A percentile compares a stretch with the other conserved stretches of the same genome.
These are phyloP conservation scores for Siphlonurus alternatus DNA, from an alignment of 2,888 invertebrate species.

Conservation along the genomic window DNA sequence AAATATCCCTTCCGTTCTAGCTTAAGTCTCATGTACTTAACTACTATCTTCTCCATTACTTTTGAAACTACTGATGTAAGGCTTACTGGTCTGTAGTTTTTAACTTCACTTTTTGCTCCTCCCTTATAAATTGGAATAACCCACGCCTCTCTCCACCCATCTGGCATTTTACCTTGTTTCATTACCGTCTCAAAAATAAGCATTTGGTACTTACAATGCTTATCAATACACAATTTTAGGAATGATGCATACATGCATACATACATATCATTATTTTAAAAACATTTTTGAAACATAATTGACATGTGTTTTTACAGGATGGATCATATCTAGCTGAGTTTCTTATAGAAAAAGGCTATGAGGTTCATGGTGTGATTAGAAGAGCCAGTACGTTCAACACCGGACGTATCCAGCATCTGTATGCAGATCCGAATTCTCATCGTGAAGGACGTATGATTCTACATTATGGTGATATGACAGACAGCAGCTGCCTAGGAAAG, in stretches of 20 bases:
- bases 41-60: no score
- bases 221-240: neutral
- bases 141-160: no score
- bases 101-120: no score
- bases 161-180: no score
- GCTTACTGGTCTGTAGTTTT: no score
- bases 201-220: no score
- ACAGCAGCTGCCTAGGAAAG: constrained; percentile 86
- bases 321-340: constrained; percentile 96
- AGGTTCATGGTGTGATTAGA: constrained; percentile 90
- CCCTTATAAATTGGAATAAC: no score
- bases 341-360: constrained; percentile 77
- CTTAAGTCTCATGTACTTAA: no score
- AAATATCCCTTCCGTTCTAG: no score
- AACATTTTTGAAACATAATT: constrained; percentile 1
- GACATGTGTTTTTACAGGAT: constrained; percentile 45
- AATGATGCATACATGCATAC: constrained; percentile 7
- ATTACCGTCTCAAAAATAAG: no score
- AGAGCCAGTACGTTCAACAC: constrained; percentile 95
- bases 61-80: no score
- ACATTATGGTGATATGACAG: constrained; percentile 98
- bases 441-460: constrained; percentile 78
- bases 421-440: constrained; percentile 78
- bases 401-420: constrained; percentile 86
- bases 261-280: constrained; percentile 2